Evolutionary conservation across 2,113 vertebrate species (phyloP).

Genomic region (Cololabis saira): DNA sequence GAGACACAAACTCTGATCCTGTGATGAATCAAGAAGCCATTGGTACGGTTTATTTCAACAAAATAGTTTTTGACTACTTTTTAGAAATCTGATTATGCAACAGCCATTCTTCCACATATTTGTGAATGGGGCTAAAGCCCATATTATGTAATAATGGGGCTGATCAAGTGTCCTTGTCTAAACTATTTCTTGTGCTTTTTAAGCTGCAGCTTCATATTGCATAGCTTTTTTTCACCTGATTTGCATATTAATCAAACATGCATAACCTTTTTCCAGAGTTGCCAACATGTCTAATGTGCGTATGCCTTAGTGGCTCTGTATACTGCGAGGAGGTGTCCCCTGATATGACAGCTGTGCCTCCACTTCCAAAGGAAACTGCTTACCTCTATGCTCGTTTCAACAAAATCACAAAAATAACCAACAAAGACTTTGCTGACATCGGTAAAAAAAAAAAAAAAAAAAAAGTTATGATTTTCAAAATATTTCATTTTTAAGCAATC

Average conservation of each 20-base stretch:
- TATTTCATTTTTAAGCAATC: too few relatives aligned
- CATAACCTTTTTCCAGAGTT: conserved; percentile 48
- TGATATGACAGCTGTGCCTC: conserved; percentile 84
- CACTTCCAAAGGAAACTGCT: conserved; percentile 90
- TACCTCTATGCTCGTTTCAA: conserved; percentile 94
- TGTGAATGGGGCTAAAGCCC: conserved; percentile 25
- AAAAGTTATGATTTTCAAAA: too few relatives aligned
- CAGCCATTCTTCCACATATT: conserved; percentile 46
- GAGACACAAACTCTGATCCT: conserved; percentile 28
- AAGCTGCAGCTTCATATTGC: neutral
- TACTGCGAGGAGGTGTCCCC: conserved; percentile 86
- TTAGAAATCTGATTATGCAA: conserved; percentile 51
- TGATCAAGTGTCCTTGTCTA: conserved; percentile 46
- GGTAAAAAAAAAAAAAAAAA: too few relatives aligned
- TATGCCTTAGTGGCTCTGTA: conserved; percentile 88
- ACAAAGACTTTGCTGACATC: too few relatives aligned
- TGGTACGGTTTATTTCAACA: conserved; percentile 45
- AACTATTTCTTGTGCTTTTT: conserved; percentile 21
- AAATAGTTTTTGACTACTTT: conserved; percentile 28
- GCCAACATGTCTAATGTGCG: conserved; percentile 92
- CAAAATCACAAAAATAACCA: conserved; percentile 88
- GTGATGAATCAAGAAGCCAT: conserved; percentile 25
- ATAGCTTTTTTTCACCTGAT: conserved; percentile 1
- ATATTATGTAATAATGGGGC: conserved; percentile 53
- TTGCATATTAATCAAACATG: neutral